Base-by-base conservation (phyloP, 2,888 invertebrate species). In the Opisthograptis luteolata region DNA sequence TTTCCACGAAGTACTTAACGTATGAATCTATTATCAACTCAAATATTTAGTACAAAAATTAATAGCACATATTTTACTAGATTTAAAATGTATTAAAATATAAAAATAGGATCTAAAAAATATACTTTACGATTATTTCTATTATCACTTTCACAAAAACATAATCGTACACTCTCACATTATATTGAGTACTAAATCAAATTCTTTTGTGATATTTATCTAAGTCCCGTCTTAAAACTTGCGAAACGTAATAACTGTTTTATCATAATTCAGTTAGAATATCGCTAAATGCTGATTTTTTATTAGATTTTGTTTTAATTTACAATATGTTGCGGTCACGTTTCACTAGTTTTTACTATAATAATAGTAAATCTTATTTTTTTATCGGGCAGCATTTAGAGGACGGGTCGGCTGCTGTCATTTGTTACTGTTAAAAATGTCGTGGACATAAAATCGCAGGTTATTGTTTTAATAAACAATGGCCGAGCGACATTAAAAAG, bases 381-480 rank as follows among this genome's bases (percentile, higher is more conserved):
- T 64, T 72, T 64, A 59, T 67, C 60, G 61, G 60, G 70, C 62
- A 67, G 61, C 60, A 53, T 45, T 43, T 49, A 59, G 68, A 68
- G 66, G 68, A 66, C 69, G 76, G 66, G 65, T 67, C 49, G 32
- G 40, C 35, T 36, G 50, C 60, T 59, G 57, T 80, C 81, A 80
- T 87, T 79, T 73, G 80, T 87, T 79, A 83, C 78, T 82, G 76
- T 86, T 80, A 86, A 86, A 83, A 73, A 75, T 70, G 84, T 84
- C 84, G 61, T 55, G 72, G 73, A 70, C 76, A 76, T 85, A 85
- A 86, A 87, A 79, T 80, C 76, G 72, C 73, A 64, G 66, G 81
- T 83, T 87, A 89, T 89, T 88, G 89, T 89, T 86, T 79, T 70
- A 81, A 88, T 87, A 88, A 87, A 89, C 88, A 89, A 89, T 87